Percentiles rank a stretch among this genome's conserved stretches.
Evolutionary conservation across 2,888 invertebrate genomes (phyloP).

Genomic region (Melieria omissa): DNA sequence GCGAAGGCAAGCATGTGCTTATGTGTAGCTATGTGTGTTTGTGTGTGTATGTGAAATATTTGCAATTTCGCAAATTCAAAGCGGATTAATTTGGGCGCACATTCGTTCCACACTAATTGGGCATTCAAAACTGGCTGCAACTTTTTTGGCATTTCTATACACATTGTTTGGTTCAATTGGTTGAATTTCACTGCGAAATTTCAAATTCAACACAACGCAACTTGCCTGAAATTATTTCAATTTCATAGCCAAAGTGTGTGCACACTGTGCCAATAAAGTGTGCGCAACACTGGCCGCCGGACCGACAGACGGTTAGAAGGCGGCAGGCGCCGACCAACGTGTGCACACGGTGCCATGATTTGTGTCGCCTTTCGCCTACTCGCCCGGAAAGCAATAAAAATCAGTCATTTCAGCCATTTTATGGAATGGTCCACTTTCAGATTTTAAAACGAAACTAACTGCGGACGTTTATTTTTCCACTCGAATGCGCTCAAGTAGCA

Average conservation of each 20-base stretch:
- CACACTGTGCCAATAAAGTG: background rate
- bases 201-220: conserved; percentile 14
- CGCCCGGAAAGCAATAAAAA: conserved; percentile 47
- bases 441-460: conserved; percentile 34
- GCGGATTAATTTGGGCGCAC: conserved; percentile 10
- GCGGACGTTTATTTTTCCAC: conserved; percentile 35
- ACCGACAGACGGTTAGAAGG: background rate
- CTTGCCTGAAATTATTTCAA: conserved; percentile 5
- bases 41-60: conserved; percentile 6
- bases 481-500: conserved; percentile 22
- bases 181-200: conserved; percentile 5
- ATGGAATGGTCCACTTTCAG: background rate
- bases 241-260: background rate
- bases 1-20: too few relatives aligned
- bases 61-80: conserved; percentile 4
- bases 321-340: background rate
- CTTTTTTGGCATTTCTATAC: too few relatives aligned
- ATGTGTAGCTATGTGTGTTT: conserved; percentile 37
- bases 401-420: conserved; percentile 37
- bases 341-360: conserved; percentile 38
- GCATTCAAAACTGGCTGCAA: background rate
- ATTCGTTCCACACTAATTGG: background rate
- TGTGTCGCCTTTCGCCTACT: conserved; percentile 41
- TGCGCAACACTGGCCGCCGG: background rate
- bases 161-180: too few relatives aligned